Evolutionary conservation across 1,140 invertebrate genomes (phyloP).

Genomic region (Arctopsyche grandis): DNA sequence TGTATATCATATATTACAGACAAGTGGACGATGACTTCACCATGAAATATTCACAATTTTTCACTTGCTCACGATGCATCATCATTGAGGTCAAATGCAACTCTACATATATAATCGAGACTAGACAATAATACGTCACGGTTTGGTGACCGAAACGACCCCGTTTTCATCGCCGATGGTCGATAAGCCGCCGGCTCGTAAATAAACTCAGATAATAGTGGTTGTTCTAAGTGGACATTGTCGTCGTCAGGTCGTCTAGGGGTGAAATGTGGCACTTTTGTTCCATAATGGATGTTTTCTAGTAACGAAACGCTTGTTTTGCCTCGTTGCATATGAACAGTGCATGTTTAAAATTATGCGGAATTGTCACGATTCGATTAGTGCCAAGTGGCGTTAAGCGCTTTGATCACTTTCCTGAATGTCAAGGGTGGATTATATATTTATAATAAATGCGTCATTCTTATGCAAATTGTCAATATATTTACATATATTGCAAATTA

Average conservation of each 20-base stretch:
- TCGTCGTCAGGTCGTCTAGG: too few species aligned
- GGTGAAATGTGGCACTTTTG: too few species aligned
- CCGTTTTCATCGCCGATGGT: not conserved
- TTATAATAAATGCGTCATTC: too few species aligned
- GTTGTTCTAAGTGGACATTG: not conserved
- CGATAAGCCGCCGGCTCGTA: not conserved
- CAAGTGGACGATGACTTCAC: not conserved
- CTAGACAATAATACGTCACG: not conserved
- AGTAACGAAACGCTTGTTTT: not conserved
- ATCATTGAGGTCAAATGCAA: too few species aligned
- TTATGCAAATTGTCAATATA: too few species aligned
- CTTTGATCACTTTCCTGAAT: too few species aligned
- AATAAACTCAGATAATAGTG: not conserved
- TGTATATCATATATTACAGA: too few species aligned
- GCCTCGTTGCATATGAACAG: not conserved
- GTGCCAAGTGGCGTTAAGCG: too few species aligned
- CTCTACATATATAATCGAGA: too few species aligned
- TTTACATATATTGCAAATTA: too few species aligned
- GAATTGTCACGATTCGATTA: constrained; percentile 17
- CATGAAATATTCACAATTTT: not conserved
- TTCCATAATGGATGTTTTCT: not conserved
- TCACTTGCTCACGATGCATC: not conserved
- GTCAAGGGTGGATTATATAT: too few species aligned
- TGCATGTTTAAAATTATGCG: not conserved
- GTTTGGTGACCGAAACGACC: not conserved